Conservation (phyloP, 2,113 vertebrate genomes). For the Thomomys bottae region DNA sequence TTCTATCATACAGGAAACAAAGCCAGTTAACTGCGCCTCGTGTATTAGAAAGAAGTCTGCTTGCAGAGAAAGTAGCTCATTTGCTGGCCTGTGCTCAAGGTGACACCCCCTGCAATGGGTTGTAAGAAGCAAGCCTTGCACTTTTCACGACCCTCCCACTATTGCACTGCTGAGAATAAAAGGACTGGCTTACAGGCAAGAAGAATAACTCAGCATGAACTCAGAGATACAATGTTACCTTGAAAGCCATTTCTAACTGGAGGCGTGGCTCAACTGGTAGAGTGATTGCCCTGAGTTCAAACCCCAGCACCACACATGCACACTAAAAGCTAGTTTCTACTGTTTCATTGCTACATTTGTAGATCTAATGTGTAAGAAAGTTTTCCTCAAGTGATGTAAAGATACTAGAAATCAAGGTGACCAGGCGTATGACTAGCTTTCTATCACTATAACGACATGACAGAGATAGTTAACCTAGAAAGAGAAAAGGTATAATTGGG, state of each 20-base stretch:
- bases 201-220: not conserved
- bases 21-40: not conserved
- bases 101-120: too few species aligned
- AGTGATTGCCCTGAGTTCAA: too few species aligned
- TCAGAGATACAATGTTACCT: not conserved
- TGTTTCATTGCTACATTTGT: not conserved
- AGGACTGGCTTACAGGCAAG: not conserved
- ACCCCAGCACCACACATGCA: too few species aligned
- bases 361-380: not conserved
- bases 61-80: not conserved
- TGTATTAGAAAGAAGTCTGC: not conserved
- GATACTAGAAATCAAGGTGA: slow-evolving; percentile 26
- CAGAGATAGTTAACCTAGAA: not conserved
- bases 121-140: not conserved
- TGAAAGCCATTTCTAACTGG: not conserved
- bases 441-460: not conserved
- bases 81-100: too few species aligned
- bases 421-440: not conserved
- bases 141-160: not conserved
- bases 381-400: not conserved
- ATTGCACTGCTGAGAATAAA: not conserved
- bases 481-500: too few species aligned
- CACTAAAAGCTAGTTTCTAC: too few species aligned
- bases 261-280: too few species aligned
- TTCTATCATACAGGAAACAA: not conserved